Percentiles rank a stretch among this genome's conserved stretches.
Evolutionary conservation across 2,888 invertebrate genomes (phyloP).

Genomic region (Spatulosminthurus flaviceps): DNA sequence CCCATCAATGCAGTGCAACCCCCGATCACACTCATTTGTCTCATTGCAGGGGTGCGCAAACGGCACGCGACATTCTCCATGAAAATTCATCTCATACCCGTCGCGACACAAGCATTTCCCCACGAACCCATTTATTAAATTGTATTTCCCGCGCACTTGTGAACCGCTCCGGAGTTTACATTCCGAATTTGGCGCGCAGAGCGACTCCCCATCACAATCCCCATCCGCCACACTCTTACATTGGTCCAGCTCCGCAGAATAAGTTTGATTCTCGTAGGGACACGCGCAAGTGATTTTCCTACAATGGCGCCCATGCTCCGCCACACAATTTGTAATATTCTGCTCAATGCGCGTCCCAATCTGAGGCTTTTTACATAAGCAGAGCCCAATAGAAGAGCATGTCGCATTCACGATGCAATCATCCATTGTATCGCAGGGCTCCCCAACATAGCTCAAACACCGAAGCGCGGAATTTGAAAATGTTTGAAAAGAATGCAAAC

Average conservation of each 20-base stretch:
- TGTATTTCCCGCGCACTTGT: background rate
- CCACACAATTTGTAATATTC: background rate
- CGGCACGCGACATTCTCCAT: background rate
- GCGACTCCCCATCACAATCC: background rate
- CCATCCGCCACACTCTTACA: background rate
- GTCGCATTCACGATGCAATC: background rate
- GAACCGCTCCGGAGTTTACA: background rate
- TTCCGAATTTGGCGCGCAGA: background rate
- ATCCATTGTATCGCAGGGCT: background rate
- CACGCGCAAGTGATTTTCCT: background rate
- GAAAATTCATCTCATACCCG: background rate
- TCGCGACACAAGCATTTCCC: background rate
- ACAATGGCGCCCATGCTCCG: background rate
- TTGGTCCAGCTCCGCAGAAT: background rate
- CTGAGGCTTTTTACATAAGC: constrained; percentile 3
- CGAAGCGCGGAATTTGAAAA: background rate
- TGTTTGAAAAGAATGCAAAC: background rate
- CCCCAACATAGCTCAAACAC: background rate
- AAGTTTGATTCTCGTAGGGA: background rate
- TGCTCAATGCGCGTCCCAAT: background rate
- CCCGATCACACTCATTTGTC: background rate
- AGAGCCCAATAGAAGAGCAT: background rate
- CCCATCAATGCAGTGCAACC: background rate
- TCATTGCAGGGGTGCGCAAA: background rate
- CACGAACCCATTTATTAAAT: background rate